Evolutionary conservation across 1,140 invertebrate genomes (phyloP).

Genomic region (Lordiphosa collinella): DNA sequence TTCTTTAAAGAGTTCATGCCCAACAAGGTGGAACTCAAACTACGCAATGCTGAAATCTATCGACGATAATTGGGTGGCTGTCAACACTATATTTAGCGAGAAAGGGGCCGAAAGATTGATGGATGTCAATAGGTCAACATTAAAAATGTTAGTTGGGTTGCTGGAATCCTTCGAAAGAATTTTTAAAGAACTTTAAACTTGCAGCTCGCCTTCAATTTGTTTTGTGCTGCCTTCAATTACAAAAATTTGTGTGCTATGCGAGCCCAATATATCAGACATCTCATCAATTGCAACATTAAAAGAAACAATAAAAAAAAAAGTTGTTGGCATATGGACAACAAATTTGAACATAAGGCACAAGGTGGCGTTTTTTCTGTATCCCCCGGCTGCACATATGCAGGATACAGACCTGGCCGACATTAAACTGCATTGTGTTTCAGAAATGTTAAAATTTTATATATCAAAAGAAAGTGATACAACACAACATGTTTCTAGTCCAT

Average conservation of each 20-base stretch:
- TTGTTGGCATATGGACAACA: slow-evolving; percentile 21
- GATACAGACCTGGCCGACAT: slow-evolving; percentile 21
- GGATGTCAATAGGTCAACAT: slow-evolving; percentile 26
- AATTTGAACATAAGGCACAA: slow-evolving; percentile 26
- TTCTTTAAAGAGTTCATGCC: slow-evolving; percentile 17
- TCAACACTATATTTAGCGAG: slow-evolving; percentile 18
- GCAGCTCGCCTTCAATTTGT: slow-evolving; percentile 24
- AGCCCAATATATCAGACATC: slow-evolving; percentile 6
- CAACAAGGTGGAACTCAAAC: slow-evolving; percentile 23
- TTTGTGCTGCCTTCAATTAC: slow-evolving; percentile 29
- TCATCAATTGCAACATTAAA: slow-evolving; percentile 22
- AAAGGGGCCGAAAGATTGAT: slow-evolving; percentile 21
- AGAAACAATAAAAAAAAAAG: slow-evolving; percentile 19
- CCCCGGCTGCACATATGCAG: slow-evolving; percentile 20
- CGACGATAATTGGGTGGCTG: slow-evolving; percentile 28
- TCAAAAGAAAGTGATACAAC: slow-evolving; percentile 18
- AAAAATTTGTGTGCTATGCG: slow-evolving; percentile 19
- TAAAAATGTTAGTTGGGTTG: slow-evolving; percentile 23
- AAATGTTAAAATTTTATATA: slow-evolving; percentile 20
- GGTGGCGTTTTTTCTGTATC: slow-evolving; percentile 28
- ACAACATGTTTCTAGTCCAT: slow-evolving; percentile 20
- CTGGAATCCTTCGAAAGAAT: slow-evolving; percentile 30
- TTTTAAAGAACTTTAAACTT: slow-evolving; percentile 28
- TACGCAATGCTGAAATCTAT: slow-evolving; percentile 28
- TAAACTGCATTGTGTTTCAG: slow-evolving; percentile 14